Evolutionary conservation across 2,113 vertebrate genomes (phyloP), one percentile per base, ranked within the genome.

Genomic region (Caretta caretta): DNA sequence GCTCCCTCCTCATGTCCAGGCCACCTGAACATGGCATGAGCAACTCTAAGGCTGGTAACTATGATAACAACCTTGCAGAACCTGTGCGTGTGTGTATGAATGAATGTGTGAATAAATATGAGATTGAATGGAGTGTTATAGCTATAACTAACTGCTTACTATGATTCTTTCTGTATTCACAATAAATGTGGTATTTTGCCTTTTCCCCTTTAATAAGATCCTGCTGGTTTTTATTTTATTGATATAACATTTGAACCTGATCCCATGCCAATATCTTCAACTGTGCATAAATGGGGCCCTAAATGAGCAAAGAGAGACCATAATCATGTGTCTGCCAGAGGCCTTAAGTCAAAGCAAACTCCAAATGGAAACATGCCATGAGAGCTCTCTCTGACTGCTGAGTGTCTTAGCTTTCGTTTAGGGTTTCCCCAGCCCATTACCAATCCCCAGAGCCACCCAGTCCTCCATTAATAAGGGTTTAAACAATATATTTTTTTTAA

Each of bases 231-330:
- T 42, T 42, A 42, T 42, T 42, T 42, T 42, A 42, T 42, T 42
- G 42, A 5, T 42, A 42, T 42, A 42, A 42, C 42, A 42, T 42
- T 42, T 42, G 42, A 88, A 57, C 75, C 81, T 54, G 92, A 90
- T 12, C 3, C 0, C 19, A 42, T 5, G 19, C n/a, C 38, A n/a
- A 11, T 42, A 42, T 22, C 38, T 38, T 42, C 19, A 75, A 0
- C 3, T 2, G 19, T 0, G 0, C 80, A 54, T 90, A 50, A 75
- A 14, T 42, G 14, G 79, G 62, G 79, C 25, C 76, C 31, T 0
- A 24, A 79, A 80, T 48, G 92, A 84, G 94, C 92, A 89, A 25
- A 57, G 62, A 90, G 86, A 35, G 75, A 86, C 56, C 53, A 54
- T 22, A 54, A 22, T 20, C 53, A 54, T 9, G 53, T 54, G 53